Conservation (phyloP, 2,888 invertebrate species). For the Sphaerophoria rueppellii region DNA sequence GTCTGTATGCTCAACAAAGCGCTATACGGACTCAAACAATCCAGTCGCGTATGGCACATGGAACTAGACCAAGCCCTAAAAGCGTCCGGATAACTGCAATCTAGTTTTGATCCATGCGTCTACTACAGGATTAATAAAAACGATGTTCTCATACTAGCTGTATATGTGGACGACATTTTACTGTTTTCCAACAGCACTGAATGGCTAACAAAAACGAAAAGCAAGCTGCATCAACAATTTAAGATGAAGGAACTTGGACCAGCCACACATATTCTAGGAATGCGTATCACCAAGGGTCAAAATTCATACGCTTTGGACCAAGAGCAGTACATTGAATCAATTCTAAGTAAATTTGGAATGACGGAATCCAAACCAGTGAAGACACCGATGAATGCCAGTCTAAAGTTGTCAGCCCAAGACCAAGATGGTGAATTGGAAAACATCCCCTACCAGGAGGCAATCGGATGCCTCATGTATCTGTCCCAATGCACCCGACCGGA, state of each 20-base stretch:
- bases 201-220: neutral
- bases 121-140: conserved; percentile 1
- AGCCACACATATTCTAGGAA: conserved; percentile 6
- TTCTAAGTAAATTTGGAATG: conserved; percentile 3
- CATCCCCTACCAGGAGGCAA: conserved; percentile 7
- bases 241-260: conserved; percentile 22
- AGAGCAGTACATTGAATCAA: conserved; percentile 9
- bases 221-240: neutral
- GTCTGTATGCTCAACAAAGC: neutral
- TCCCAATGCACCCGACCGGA: conserved; percentile 6
- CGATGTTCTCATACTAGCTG: conserved; percentile 5
- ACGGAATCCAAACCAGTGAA: conserved; percentile 4
- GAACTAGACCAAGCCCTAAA: conserved; percentile 10
- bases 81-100: neutral
- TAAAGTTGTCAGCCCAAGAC: conserved; percentile 9
- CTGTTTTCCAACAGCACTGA: conserved; percentile 2
- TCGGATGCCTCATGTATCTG: conserved; percentile 16
- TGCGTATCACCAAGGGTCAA: conserved; percentile 16
- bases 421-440: conserved; percentile 6
- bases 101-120: conserved; percentile 1
- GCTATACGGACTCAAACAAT: conserved; percentile 17
- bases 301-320: conserved; percentile 13
- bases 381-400: conserved; percentile 9
- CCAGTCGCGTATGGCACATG: conserved; percentile 1
- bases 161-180: conserved; percentile 6